Evolutionary conservation across 2,888 invertebrate genomes (phyloP).

Genomic region (Tigriopus californicus): DNA sequence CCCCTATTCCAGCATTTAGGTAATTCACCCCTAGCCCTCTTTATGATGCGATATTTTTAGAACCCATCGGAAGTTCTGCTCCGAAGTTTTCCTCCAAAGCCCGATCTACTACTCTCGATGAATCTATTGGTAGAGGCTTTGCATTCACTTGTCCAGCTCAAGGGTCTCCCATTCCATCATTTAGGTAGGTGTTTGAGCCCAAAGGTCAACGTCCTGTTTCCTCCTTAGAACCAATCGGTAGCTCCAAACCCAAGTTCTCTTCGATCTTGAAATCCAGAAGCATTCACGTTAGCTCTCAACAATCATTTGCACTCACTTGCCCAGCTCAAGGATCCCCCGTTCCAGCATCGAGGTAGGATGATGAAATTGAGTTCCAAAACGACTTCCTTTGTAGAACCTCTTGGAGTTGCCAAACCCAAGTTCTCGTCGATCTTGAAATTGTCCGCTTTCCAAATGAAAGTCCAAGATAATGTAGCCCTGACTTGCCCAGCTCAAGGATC

Average conservation of each 20-base stretch:
- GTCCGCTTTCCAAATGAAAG: background rate
- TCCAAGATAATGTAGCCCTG: constrained; percentile 28
- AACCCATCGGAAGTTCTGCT: constrained; percentile 46
- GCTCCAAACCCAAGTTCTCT: constrained; percentile 36
- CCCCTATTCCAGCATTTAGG: constrained; percentile 17
- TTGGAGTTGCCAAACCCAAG: constrained; percentile 15
- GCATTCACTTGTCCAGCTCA: constrained; percentile 24
- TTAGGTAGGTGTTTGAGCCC: constrained; percentile 20
- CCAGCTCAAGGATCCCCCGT: constrained; percentile 52
- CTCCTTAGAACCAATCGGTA: constrained; percentile 14
- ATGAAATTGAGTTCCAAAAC: background rate
- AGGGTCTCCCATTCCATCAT: constrained; percentile 23
- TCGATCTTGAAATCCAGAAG: constrained; percentile 30
- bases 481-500: constrained; percentile 52
- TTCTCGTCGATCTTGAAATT: background rate
- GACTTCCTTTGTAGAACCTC: constrained; percentile 11
- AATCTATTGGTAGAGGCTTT: constrained; percentile 17
- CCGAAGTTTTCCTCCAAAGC: constrained; percentile 37
- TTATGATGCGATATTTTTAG: constrained; percentile 25
- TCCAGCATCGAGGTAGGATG: constrained; percentile 42
- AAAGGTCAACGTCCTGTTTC: background rate
- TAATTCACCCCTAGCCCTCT: background rate
- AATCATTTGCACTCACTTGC: constrained; percentile 32
- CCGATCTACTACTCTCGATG: background rate
- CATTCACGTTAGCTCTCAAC: background rate